These are phyloP conservation scores for Geophilus truncorum DNA, from an alignment of 2,888 invertebrate genomes.

Conservation along the genomic window DNA sequence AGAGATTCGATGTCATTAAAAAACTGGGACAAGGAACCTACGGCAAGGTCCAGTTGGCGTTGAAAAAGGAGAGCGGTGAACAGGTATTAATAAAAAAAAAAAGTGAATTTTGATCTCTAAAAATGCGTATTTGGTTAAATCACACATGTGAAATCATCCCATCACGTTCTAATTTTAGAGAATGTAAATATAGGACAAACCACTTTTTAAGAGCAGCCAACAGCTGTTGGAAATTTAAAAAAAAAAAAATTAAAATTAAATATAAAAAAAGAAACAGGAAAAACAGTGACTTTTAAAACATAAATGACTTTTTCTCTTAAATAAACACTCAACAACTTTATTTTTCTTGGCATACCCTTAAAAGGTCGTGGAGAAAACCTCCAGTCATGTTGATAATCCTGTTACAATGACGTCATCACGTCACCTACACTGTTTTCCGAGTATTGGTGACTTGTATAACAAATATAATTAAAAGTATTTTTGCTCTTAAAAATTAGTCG, in stretches of 20 bases:
- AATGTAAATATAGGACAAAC: not conserved
- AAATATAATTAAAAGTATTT: too few species aligned
- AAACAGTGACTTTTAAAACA: too few species aligned
- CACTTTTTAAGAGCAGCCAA: not conserved
- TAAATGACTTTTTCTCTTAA: too few species aligned
- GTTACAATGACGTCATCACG: not conserved
- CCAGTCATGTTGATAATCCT: not conserved
- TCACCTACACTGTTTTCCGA: not conserved
- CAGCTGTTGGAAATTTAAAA: too few species aligned
- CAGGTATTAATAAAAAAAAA: constrained; percentile 58
- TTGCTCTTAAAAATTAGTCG: not conserved
- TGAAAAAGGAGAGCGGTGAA: constrained; percentile 96
- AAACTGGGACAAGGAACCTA: constrained; percentile 98
- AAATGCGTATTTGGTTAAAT: not conserved
- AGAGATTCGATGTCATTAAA: constrained; percentile 90
- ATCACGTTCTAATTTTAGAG: not conserved
- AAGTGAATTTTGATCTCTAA: not conserved
- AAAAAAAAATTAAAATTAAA: too few species aligned
- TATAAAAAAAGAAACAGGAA: too few species aligned
- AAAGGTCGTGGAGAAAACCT: not conserved
- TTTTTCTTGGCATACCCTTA: not conserved
- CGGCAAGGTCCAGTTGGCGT: constrained; percentile 97
- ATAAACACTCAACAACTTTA: too few species aligned
- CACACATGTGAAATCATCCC: not conserved
- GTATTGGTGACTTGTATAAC: too few species aligned